These are phyloP conservation scores for Tapirus terrestris DNA, from an alignment of 2,113 vertebrate species.

Conservation along the genomic window DNA sequence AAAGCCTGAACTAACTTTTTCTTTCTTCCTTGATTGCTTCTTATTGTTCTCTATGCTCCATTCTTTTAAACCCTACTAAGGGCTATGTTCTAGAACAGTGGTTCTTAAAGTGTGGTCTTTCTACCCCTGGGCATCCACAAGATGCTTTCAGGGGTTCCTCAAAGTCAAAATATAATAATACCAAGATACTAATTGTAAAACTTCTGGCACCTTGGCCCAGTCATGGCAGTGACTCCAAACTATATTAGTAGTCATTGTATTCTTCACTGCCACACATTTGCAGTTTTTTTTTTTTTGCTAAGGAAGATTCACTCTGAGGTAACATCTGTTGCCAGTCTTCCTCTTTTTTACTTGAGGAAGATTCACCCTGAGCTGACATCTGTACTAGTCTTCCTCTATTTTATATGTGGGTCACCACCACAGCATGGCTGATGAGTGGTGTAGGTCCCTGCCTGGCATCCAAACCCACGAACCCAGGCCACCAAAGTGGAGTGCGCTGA, in stretches of 20 bases:
- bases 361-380: no score
- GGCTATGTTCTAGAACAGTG: neutral
- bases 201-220: neutral
- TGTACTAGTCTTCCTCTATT: no score
- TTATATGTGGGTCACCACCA: no score
- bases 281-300: neutral
- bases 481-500: no score
- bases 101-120: neutral
- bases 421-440: no score
- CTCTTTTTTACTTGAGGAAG: no score
- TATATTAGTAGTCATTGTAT: neutral
- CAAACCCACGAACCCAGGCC: no score
- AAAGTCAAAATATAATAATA: neutral
- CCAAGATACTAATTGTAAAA: constrained; percentile 19
- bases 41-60: neutral
- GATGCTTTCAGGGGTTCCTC: neutral
- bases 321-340: no score
- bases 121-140: neutral
- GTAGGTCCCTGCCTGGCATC: no score
- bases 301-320: no score
- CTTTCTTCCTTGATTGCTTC: neutral
- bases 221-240: neutral
- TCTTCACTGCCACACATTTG: neutral
- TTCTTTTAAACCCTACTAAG: neutral
- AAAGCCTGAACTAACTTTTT: neutral